phyloP scores from a whole-genome alignment of 2,113 vertebrate species.

The Sterrhoptilus dennistouni region DNA sequence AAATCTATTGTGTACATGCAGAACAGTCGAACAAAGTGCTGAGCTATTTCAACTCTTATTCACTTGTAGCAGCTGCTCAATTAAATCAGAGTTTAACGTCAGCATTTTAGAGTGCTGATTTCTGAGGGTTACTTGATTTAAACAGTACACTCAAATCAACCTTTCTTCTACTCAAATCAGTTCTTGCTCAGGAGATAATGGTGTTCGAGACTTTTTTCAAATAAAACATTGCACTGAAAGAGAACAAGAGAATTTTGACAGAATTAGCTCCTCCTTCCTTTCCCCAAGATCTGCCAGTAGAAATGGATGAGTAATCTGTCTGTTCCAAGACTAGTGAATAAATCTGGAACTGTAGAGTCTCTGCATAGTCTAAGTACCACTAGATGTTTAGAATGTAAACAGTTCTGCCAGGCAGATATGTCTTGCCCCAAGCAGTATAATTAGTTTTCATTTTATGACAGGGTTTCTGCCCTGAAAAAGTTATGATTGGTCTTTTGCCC shows the following conservation, averaged over 20 bases:
- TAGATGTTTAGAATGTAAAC: neutral
- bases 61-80: constrained; percentile 55
- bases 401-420: neutral
- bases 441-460: constrained; percentile 5
- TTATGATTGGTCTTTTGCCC: neutral
- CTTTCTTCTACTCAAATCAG: constrained; percentile 22
- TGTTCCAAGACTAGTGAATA: neutral
- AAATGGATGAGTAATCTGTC: neutral
- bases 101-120: constrained; percentile 48
- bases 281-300: neutral
- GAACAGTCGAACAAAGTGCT: constrained; percentile 33
- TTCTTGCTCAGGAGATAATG: neutral
- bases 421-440: neutral
- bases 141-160: constrained; percentile 35
- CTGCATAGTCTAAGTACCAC: neutral
- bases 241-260: neutral
- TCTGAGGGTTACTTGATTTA: constrained; percentile 38
- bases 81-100: constrained; percentile 50
- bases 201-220: constrained; percentile 4
- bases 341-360: constrained; percentile 7
- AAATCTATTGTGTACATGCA: constrained; percentile 20
- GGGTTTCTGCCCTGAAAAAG: neutral
- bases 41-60: constrained; percentile 32
- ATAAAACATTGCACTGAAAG: neutral
- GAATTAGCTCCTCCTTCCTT: neutral